A percentile compares a stretch with the other conserved stretches of the same genome.
Evolutionary conservation across 2,113 vertebrate species (phyloP).

Genomic region (Penelope pileata): DNA sequence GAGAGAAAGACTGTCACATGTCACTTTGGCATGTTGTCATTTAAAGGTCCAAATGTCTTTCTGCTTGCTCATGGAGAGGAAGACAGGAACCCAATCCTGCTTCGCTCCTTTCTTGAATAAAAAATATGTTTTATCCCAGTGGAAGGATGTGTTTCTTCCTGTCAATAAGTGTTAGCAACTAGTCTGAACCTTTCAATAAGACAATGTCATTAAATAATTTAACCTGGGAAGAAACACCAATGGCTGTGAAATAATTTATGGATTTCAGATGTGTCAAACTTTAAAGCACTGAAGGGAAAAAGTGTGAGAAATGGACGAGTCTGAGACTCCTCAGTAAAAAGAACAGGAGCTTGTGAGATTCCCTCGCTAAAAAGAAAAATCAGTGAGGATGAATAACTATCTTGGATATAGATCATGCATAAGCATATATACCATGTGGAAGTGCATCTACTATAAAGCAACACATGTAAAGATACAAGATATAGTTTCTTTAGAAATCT

Average conservation of each 20-base stretch:
- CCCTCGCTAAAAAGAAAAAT: background rate
- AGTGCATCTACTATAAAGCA: background rate
- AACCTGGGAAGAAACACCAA: conserved; percentile 65
- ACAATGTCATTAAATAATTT: conserved; percentile 80
- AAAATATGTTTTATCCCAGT: conserved; percentile 69
- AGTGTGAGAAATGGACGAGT: conserved; percentile 24
- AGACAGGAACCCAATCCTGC: conserved; percentile 59
- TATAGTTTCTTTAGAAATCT: background rate
- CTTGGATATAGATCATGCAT: background rate
- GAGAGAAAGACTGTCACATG: background rate
- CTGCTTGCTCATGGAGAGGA: conserved; percentile 42
- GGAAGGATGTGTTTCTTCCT: conserved; percentile 66
- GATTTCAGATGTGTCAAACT: conserved; percentile 76
- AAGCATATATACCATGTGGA: background rate
- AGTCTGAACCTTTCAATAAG: conserved; percentile 78
- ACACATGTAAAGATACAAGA: background rate
- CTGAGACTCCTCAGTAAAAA: background rate
- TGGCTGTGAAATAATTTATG: conserved; percentile 76
- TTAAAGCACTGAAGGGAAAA: conserved; percentile 50
- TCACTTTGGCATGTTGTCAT: background rate
- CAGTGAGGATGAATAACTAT: background rate
- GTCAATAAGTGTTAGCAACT: conserved; percentile 75
- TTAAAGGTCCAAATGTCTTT: conserved; percentile 60
- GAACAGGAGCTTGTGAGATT: background rate
- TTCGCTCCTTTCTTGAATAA: conserved; percentile 62